Percentiles rank a stretch among this genome's conserved stretches.
Conservation (phyloP, 2,113 vertebrate species). For the Nannospalax galili region DNA sequence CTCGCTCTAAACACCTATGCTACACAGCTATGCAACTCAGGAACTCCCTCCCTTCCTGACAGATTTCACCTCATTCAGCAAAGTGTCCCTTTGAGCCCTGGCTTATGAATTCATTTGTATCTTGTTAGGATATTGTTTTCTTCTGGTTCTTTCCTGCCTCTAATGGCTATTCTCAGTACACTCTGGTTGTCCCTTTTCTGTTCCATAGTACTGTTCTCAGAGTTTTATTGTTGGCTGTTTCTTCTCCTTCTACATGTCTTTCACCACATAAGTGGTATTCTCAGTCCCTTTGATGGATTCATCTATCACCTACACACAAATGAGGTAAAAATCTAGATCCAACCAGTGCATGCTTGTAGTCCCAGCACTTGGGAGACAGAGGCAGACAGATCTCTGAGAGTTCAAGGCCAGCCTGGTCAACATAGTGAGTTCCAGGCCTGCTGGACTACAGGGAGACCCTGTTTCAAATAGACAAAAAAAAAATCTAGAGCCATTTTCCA, state of each 20-base stretch:
- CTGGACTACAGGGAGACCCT: too few species aligned
- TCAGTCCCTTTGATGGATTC: background rate
- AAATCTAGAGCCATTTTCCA: background rate
- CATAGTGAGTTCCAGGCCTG: too few species aligned
- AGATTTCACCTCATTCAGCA: background rate
- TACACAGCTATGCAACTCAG: too few species aligned
- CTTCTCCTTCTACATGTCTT: background rate
- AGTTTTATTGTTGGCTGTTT: background rate
- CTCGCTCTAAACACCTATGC: too few species aligned
- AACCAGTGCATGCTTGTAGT: too few species aligned
- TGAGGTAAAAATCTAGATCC: background rate
- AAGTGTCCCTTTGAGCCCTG: background rate
- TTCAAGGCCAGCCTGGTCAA: too few species aligned
- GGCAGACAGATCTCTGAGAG: too few species aligned
- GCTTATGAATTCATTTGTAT: background rate
- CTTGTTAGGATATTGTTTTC: background rate
- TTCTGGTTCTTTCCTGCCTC: background rate
- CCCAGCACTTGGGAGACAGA: too few species aligned
- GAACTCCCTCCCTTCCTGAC: too few species aligned
- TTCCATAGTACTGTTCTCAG: background rate
- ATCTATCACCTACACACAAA: background rate
- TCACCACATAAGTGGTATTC: background rate
- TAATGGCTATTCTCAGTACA: background rate
- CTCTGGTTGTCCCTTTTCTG: background rate
- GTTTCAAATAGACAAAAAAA: too few species aligned